Percentiles rank a stretch among this genome's conserved stretches.
phyloP scores from a whole-genome alignment of 2,797 vertebrate genomes.

The Sebastes goodei region DNA sequence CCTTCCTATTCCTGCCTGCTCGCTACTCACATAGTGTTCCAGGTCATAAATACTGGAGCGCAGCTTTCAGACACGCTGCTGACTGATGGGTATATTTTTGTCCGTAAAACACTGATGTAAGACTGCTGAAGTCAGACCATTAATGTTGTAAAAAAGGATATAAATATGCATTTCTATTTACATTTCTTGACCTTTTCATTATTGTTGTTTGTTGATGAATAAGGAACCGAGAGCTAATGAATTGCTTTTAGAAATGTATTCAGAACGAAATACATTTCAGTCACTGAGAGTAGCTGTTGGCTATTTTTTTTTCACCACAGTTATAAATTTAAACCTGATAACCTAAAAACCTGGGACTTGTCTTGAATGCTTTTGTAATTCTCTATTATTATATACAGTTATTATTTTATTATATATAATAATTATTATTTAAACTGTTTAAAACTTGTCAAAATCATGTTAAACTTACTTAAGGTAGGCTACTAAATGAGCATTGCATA shows the following conservation, averaged over 20 bases:
- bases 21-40: constrained; percentile 59
- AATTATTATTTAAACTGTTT: background rate
- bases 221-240: background rate
- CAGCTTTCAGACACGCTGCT: constrained; percentile 24
- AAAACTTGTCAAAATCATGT: background rate
- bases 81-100: constrained; percentile 48
- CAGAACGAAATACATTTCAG: background rate
- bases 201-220: constrained; percentile 9
- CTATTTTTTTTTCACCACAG: background rate
- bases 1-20: constrained; percentile 57
- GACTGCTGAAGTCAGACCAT: background rate
- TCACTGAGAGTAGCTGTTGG: background rate
- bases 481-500: background rate
- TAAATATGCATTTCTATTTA: background rate
- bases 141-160: background rate
- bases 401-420: background rate
- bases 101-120: constrained; percentile 16
- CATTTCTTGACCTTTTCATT: background rate
- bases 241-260: constrained; percentile 8
- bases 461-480: background rate
- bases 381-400: background rate
- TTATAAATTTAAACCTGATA: background rate
- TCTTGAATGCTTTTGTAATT: background rate
- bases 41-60: constrained; percentile 41
- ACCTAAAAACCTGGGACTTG: background rate